Conservation (phyloP, 1,140 invertebrate species). For the Eriosoma lanigerum region DNA sequence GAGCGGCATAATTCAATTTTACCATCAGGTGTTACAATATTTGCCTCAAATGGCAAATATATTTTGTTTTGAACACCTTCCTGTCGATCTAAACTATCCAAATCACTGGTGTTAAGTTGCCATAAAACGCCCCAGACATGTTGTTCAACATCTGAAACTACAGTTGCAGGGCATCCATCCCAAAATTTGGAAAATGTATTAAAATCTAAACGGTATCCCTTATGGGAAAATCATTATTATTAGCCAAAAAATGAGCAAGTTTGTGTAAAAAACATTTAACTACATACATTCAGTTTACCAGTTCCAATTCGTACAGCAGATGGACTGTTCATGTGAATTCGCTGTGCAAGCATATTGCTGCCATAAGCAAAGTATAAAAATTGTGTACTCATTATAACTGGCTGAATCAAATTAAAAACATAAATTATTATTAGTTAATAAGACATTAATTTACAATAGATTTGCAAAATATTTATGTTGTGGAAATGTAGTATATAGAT, state of each 20-base stretch:
- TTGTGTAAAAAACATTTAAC: constrained; percentile 48
- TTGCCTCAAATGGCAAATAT: constrained; percentile 68
- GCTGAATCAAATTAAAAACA: no score
- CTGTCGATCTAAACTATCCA: constrained; percentile 71
- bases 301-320: constrained; percentile 64
- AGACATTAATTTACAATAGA: no score
- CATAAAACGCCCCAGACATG: constrained; percentile 79
- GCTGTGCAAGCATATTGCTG: constrained; percentile 70
- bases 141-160: constrained; percentile 64
- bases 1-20: constrained; percentile 64
- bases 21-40: constrained; percentile 63
- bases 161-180: constrained; percentile 74
- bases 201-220: constrained; percentile 76
- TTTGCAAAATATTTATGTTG: no score
- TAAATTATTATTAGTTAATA: no score
- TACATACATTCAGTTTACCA: constrained; percentile 65
- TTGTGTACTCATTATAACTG: constrained; percentile 11
- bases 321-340: constrained; percentile 70
- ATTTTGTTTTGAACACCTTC: constrained; percentile 72
- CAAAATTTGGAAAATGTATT: constrained; percentile 68
- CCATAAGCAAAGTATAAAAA: constrained; percentile 79
- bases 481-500: no score
- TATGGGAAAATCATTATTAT: constrained; percentile 49
- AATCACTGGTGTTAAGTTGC: constrained; percentile 69
- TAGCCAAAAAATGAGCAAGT: not conserved